These are phyloP conservation scores for Rhadinocentrus ornatus DNA, from an alignment of 2,797 vertebrate species.

Conservation along the genomic window DNA sequence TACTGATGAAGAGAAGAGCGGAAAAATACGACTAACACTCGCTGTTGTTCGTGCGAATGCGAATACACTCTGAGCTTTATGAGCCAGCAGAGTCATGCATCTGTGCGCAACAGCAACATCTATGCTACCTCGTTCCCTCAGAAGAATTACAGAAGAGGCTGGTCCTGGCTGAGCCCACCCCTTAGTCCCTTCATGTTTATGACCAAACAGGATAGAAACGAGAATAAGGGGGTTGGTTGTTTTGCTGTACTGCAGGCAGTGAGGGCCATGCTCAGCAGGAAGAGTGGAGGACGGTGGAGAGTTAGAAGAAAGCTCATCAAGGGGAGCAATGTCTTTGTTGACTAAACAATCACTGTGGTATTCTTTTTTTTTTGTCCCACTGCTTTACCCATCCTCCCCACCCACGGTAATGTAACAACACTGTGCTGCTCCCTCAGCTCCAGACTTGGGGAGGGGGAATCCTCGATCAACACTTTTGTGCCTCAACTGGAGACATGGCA, in stretches of 20 bases:
- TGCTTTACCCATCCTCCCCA: slow-evolving; percentile 29
- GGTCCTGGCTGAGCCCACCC: slow-evolving; percentile 43
- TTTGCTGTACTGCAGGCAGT: slow-evolving; percentile 67
- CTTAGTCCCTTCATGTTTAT: slow-evolving; percentile 44
- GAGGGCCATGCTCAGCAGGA: slow-evolving; percentile 77
- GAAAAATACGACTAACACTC: slow-evolving; percentile 19
- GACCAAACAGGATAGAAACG: slow-evolving; percentile 48
- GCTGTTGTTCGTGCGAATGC: slow-evolving; percentile 31
- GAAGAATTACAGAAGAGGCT: slow-evolving; percentile 44
- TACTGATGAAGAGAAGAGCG: slow-evolving; percentile 30
- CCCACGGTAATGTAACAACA: slow-evolving; percentile 52
- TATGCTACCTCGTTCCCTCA: slow-evolving; percentile 61
- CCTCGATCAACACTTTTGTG: slow-evolving; percentile 84
- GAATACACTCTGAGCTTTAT: slow-evolving; percentile 25
- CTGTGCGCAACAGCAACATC: slow-evolving; percentile 42
- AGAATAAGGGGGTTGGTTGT: slow-evolving; percentile 47
- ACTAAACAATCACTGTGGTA: slow-evolving; percentile 61
- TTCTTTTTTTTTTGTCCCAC: slow-evolving; percentile 40
- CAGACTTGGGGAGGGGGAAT: slow-evolving; percentile 29
- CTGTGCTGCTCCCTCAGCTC: slow-evolving; percentile 57
- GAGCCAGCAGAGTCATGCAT: slow-evolving; percentile 30
- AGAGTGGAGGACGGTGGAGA: slow-evolving; percentile 60
- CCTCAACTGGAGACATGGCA: slow-evolving; percentile 86
- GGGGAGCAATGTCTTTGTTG: slow-evolving; percentile 67
- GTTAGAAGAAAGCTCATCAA: slow-evolving; percentile 61